Base-by-base conservation (phyloP, 2,888 invertebrate genomes). In the Sturmia bella region DNA sequence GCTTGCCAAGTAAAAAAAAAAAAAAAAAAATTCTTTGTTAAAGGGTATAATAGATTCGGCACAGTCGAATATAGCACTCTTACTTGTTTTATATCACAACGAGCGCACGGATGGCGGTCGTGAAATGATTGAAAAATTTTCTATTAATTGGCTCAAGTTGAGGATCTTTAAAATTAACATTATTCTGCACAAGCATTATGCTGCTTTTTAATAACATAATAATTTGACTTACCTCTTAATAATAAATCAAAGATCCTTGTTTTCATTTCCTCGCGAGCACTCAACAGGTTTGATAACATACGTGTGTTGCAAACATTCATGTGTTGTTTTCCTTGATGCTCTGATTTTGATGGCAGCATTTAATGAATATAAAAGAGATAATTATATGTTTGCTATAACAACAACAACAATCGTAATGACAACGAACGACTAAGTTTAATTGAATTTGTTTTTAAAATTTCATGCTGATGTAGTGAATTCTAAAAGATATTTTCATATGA, bases 221-320 rank as follows among this genome's bases (percentile, higher is more conserved):
- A 13, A 48, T 17, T 54, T 5, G 17, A 70, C 84, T 85, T 64
- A 85, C 84, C 84, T 85, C 73, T 66, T 61, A 50, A 74, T 63
- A 75, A 39, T 56, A 56, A 43, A 73, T 64, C 75, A 43, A 66
- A 79, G 41, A 54, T 63, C 52, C 57, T 39, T 24, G 45, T 41
- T 39, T 64, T 37, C 45, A 43, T 37, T 17, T 32, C 12, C 4
- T 41, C 17, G 24, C 45, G 39, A 80, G 69, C 57, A 80, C 56
- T 63, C 45, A 24, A 43, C 17, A 52, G 41, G 24, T 52, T 27
- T 27, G 15, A 50, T 59, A 37, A 37, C 21, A 41, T 13, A 52
- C 12, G 17, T n/a, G 17, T n/a, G 21, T 72, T 72, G 7, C 13
- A 24, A 27, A 11, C 5, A 27, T 39, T 64, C 27, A 39, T 37